These are phyloP conservation scores for Lacanobia oleracea DNA, from an alignment of 2,888 invertebrate genomes.

Conservation along the genomic window DNA sequence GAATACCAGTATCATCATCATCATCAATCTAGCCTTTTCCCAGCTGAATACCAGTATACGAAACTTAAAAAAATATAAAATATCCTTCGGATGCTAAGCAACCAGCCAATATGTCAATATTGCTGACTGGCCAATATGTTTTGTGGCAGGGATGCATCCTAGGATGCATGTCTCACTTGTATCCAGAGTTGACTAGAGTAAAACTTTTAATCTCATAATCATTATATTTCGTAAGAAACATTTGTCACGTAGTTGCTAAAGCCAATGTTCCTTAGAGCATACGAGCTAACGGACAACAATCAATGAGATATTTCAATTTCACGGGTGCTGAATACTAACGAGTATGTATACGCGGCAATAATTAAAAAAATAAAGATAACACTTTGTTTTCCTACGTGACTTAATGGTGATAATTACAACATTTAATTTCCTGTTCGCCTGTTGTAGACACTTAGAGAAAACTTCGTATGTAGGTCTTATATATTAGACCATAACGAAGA, in stretches of 20 bases:
- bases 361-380: slow-evolving; percentile 6
- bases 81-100: not conserved
- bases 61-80: too few species aligned
- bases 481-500: slow-evolving; percentile 45
- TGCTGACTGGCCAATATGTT: not conserved
- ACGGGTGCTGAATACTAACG: not conserved
- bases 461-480: slow-evolving; percentile 41
- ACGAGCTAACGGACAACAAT: too few species aligned
- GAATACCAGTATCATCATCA: too few species aligned
- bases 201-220: too few species aligned
- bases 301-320: slow-evolving; percentile 10
- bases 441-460: slow-evolving; percentile 38
- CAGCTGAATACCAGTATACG: too few species aligned
- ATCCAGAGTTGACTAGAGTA: too few species aligned
- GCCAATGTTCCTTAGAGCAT: too few species aligned
- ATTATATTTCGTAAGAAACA: not conserved
- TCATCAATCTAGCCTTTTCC: too few species aligned
- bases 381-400: slow-evolving; percentile 10
- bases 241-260: too few species aligned
- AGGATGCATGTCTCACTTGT: too few species aligned
- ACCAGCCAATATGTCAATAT: not conserved
- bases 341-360: not conserved
- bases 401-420: slow-evolving; percentile 18
- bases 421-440: slow-evolving; percentile 35
- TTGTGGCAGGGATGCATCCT: too few species aligned